Conservation (phyloP, 2,113 vertebrate species). For the Melierax canorus region DNA sequence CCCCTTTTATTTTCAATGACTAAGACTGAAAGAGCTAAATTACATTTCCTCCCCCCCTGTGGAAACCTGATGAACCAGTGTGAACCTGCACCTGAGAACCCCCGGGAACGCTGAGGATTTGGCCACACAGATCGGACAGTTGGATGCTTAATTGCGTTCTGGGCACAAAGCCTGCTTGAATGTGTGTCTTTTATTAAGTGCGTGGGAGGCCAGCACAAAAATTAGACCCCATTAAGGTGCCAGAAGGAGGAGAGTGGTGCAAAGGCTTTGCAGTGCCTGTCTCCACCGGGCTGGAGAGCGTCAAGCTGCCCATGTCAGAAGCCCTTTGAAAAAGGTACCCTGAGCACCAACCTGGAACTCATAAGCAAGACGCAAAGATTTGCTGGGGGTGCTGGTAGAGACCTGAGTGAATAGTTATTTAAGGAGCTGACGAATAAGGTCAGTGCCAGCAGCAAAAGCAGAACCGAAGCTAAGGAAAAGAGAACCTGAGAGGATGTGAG, state of each 20-base stretch:
- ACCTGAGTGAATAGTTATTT: background rate
- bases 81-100: slow-evolving; percentile 60
- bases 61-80: slow-evolving; percentile 59
- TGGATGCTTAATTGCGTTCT: slow-evolving; percentile 29
- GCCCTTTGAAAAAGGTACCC: background rate
- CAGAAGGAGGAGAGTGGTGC: background rate
- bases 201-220: slow-evolving; percentile 24
- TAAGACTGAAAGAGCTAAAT: slow-evolving; percentile 57
- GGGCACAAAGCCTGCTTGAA: slow-evolving; percentile 43
- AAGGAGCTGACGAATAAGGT: background rate
- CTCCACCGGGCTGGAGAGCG: background rate
- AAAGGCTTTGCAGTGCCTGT: background rate
- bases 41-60: slow-evolving; percentile 24
- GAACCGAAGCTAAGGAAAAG: background rate
- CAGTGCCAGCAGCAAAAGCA: background rate
- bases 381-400: background rate
- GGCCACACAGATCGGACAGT: slow-evolving; percentile 55
- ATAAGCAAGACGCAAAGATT: background rate
- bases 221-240: slow-evolving; percentile 16
- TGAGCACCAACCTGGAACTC: background rate
- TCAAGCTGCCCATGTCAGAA: background rate
- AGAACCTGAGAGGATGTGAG: background rate
- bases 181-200: slow-evolving; percentile 28
- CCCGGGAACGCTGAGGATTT: background rate
- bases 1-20: slow-evolving; percentile 44